Evolutionary conservation across 2,888 invertebrate species (phyloP).

Genomic region (Clostera curtula): DNA sequence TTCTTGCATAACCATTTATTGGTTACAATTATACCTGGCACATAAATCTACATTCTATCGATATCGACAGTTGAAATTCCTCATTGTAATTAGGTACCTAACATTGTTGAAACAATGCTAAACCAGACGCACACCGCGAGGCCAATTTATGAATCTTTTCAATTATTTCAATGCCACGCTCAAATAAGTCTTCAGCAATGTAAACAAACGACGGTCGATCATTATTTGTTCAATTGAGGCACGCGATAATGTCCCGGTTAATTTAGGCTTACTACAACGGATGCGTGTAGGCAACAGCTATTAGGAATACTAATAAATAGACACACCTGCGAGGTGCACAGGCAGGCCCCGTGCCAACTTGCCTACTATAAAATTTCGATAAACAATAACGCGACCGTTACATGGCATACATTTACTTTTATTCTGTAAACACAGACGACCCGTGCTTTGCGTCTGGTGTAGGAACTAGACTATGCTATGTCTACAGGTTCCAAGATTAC

Average conservation of each 20-base stretch:
- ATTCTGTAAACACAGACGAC: conserved; percentile 33
- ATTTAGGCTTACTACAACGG: conserved; percentile 27
- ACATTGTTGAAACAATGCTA: conserved; percentile 3
- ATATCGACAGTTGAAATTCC: conserved; percentile 1
- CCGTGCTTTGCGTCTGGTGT: conserved; percentile 11
- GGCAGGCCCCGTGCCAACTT: conserved; percentile 44
- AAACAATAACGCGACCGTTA: conserved; percentile 55
- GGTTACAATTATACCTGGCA: conserved; percentile 1
- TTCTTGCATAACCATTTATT: conserved; percentile 1
- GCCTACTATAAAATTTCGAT: conserved; percentile 45
- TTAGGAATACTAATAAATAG: conserved; percentile 29
- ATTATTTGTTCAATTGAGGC: conserved; percentile 46
- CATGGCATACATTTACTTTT: conserved; percentile 35
- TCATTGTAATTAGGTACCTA: not conserved
- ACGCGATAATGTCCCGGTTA: conserved; percentile 30
- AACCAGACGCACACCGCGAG: conserved; percentile 1
- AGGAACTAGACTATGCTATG: conserved; percentile 12
- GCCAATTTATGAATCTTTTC: conserved; percentile 15
- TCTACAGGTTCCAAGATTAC: conserved; percentile 13
- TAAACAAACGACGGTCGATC: conserved; percentile 29
- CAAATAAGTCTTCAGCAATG: conserved; percentile 20
- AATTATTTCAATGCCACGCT: conserved; percentile 22
- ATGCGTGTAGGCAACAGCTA: conserved; percentile 16
- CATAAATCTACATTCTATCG: conserved; percentile 1
- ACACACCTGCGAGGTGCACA: conserved; percentile 50